Evolutionary conservation across 1,140 invertebrate genomes (phyloP), one percentile per base, ranked within the genome.

Genomic region (Macrobrachium rosenbergii): DNA sequence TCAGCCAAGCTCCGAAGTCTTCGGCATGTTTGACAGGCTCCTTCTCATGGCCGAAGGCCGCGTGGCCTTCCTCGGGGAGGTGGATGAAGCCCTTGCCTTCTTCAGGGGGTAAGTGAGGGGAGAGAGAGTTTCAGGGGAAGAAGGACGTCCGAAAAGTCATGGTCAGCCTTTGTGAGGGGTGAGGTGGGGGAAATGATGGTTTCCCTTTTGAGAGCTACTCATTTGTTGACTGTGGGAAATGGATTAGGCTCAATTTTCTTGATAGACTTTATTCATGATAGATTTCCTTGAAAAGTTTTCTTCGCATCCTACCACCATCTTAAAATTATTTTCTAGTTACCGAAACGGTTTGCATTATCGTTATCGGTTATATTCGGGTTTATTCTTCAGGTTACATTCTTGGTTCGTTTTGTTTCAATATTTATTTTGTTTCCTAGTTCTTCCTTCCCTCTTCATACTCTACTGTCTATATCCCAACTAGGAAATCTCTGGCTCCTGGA

Each of bases 31-130:
- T 92, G 96, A 99, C 91, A 96, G 96, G 91, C 93, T 99, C 63
- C 92, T 98, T 0, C 93, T 99, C 16, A 95, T 99, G 94, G 96
- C 97, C 0, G 97, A 99, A 91, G 98, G 98, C 1, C 93, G 96
- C 88, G 95, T 97, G 0, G 98, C 97, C 0, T 99, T 97, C 92
- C 93, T 98, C 84, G 98, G 98, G 28, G 95, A 95, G 5, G 93
- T 95, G 0, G 93, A 94, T 59, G 94, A 96, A 90, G 96, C 97
- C 0, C 94, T 94, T 5, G 92, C 94, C 0, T 98, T 98, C 92
- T 99, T 99, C 90, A 94, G 93, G 90, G 93, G 94, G 96, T 98
- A 93, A 94, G 94, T 11, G 7, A 10, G 11, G 11, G 45, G 12
- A 12, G 37, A 19, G 10, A 2, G 52, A 23, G 37, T 82, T 37